These are phyloP conservation scores for Drosophila albomicans DNA, from an alignment of 1,140 invertebrate species.

Conservation along the genomic window DNA sequence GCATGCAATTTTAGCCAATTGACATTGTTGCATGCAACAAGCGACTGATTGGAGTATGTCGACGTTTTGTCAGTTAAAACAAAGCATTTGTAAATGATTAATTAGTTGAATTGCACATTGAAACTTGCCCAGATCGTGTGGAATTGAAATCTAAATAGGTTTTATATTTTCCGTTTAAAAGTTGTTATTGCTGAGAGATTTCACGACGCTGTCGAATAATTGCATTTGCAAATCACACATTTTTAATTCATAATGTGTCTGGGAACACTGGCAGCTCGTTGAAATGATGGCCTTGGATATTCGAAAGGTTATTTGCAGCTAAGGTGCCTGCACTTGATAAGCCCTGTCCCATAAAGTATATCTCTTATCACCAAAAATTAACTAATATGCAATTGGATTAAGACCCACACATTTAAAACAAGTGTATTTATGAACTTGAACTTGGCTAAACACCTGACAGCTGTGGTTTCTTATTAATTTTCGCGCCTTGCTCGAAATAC, in stretches of 20 bases:
- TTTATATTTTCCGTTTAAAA: not conserved
- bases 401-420: not conserved
- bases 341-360: not conserved
- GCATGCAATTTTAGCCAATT: conserved; percentile 61
- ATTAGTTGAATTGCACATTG: not conserved
- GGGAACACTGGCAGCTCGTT: conserved; percentile 44
- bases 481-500: not conserved
- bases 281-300: conserved; percentile 42
- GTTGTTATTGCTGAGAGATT: conserved; percentile 4
- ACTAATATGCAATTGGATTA: not conserved
- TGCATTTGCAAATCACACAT: conserved; percentile 14
- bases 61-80: conserved; percentile 7
- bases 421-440: not conserved
- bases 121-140: not conserved
- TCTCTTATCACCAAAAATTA: conserved; percentile 56
- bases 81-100: conserved; percentile 6
- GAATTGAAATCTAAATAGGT: not conserved
- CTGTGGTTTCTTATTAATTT: conserved; percentile 26
- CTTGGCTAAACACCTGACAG: conserved; percentile 40
- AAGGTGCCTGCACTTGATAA: conserved; percentile 36
- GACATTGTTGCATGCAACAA: conserved; percentile 62
- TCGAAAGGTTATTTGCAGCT: conserved; percentile 35
- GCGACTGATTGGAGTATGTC: conserved; percentile 14
- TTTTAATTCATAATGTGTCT: conserved; percentile 39
- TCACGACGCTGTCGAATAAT: not conserved